Conservation (phyloP, 1,140 invertebrate genomes). For the Heterodera carotae region DNA sequence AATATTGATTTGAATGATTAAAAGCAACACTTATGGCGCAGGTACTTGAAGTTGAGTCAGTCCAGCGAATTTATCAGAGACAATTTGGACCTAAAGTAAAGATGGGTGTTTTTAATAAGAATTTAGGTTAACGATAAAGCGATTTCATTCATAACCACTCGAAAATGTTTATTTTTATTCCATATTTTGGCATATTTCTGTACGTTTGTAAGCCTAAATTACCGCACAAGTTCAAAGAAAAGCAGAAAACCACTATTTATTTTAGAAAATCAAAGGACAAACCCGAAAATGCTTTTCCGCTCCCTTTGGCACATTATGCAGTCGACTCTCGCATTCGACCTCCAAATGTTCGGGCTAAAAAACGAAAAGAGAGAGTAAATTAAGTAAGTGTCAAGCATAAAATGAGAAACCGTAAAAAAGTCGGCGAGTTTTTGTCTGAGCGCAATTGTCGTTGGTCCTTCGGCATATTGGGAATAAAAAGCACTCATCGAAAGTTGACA, state of each 20-base stretch:
- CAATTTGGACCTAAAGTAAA: slow-evolving; percentile 37
- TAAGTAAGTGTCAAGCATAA: not conserved
- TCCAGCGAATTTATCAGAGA: slow-evolving; percentile 55
- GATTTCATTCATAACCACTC: too few relatives aligned
- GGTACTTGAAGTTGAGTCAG: slow-evolving; percentile 40
- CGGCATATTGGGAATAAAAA: not conserved
- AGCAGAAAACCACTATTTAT: too few relatives aligned
- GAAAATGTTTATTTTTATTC: too few relatives aligned
- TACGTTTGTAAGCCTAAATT: too few relatives aligned
- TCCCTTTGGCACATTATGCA: slow-evolving; percentile 48
- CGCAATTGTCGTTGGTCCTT: not conserved
- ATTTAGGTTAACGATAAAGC: too few relatives aligned
- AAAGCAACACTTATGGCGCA: too few relatives aligned
- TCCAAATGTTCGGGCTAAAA: slow-evolving; percentile 49
- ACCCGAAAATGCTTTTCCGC: slow-evolving; percentile 50
- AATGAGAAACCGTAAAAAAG: not conserved
- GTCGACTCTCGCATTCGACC: slow-evolving; percentile 50
- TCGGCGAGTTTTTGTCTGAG: not conserved
- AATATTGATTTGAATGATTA: too few relatives aligned
- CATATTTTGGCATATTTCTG: too few relatives aligned
- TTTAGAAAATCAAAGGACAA: not conserved
- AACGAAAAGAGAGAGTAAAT: not conserved
- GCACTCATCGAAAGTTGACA: not conserved
- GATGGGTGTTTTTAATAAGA: too few relatives aligned
- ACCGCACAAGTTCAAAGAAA: too few relatives aligned